A percentile compares a stretch with the other conserved stretches of the same genome.
These are phyloP conservation scores for Brachionus paranguensis DNA, from an alignment of 1,140 invertebrate species.

Conservation along the genomic window DNA sequence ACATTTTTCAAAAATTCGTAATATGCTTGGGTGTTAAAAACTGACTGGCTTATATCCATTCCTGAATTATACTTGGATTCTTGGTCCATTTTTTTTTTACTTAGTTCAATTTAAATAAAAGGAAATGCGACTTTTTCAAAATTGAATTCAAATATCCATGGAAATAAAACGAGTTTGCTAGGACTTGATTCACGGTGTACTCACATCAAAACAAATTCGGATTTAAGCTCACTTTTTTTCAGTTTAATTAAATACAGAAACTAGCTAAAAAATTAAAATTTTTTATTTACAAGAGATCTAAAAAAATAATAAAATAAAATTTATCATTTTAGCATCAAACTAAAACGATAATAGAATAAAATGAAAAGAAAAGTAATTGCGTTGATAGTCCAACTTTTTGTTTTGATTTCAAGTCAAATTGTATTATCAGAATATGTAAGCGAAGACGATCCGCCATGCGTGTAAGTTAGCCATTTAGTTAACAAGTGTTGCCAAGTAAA, in stretches of 20 bases:
- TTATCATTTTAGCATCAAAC: neutral
- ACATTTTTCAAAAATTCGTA: conserved; percentile 27
- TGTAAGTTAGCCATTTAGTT: neutral
- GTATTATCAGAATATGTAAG: conserved; percentile 4
- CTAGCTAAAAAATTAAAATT: neutral
- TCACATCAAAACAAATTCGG: neutral
- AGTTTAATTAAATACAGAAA: neutral
- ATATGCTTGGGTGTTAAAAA: neutral
- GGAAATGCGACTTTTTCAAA: neutral
- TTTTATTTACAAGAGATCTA: neutral
- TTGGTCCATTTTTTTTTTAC: neutral
- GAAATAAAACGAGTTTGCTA: neutral
- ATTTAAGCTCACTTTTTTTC: neutral
- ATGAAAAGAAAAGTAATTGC: neutral
- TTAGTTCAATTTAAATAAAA: neutral
- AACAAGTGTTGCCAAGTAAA: neutral
- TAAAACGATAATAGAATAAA: neutral
- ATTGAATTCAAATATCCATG: neutral
- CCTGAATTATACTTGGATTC: neutral
- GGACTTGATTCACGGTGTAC: neutral
- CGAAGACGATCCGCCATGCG: conserved; percentile 13
- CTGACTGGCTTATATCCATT: neutral
- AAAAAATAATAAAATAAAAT: neutral
- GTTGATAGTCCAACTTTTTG: neutral
- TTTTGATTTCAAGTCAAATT: neutral